phyloP scores from a whole-genome alignment of 2,113 vertebrate species.

The Grantiella picta region DNA sequence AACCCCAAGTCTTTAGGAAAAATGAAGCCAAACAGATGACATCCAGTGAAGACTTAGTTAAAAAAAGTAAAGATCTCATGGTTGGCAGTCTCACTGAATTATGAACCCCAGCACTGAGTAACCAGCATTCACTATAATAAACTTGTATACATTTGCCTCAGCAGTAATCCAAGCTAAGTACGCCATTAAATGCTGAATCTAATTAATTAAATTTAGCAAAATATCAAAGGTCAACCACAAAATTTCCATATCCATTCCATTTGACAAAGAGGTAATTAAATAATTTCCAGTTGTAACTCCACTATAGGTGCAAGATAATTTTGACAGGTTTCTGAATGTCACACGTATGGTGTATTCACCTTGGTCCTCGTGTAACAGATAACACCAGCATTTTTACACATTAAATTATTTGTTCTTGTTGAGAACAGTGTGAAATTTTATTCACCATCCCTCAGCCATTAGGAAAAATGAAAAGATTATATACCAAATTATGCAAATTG shows the following conservation, averaged over 20 bases:
- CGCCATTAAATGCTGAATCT: not conserved
- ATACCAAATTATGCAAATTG: slow-evolving; percentile 10
- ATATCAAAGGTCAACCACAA: not conserved
- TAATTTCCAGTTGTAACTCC: not conserved
- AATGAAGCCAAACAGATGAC: not conserved
- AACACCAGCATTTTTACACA: not conserved
- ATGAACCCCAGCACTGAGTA: not conserved
- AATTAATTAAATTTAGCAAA: not conserved
- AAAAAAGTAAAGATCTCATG: not conserved
- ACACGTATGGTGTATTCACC: accelerated
- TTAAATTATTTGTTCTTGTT: not conserved
- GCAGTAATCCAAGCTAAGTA: not conserved
- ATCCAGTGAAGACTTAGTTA: not conserved
- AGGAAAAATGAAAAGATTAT: not conserved
- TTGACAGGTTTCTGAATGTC: not conserved
- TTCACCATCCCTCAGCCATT: not conserved
- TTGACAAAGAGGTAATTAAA: not conserved
- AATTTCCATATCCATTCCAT: not conserved
- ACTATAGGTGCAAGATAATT: not conserved
- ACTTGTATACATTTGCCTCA: not conserved
- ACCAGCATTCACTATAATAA: not conserved
- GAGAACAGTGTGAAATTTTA: not conserved
- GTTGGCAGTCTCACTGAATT: not conserved
- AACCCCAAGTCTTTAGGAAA: not conserved
- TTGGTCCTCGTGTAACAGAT: not conserved